These are phyloP conservation scores for Macrobrachium rosenbergii DNA, from an alignment of 1,140 invertebrate genomes.

Conservation along the genomic window DNA sequence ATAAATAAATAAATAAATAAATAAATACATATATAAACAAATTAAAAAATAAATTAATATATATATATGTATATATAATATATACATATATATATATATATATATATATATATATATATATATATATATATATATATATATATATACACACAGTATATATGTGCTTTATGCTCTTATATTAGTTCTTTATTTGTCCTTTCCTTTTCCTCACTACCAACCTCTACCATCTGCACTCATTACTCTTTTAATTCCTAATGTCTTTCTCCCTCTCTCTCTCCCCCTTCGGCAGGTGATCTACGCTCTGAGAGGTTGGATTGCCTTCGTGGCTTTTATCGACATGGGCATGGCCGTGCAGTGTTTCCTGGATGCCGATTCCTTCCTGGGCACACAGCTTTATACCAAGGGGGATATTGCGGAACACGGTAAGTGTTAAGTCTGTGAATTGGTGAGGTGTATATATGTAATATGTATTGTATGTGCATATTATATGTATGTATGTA, in stretches of 20 bases:
- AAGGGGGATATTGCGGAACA: conserved; percentile 46
- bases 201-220: neutral
- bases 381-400: conserved; percentile 48
- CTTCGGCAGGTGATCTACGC: conserved; percentile 53
- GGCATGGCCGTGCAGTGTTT: conserved; percentile 56
- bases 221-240: neutral
- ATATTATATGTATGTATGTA: neutral
- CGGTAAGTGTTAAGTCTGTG: conserved; percentile 22
- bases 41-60: too few relatives aligned
- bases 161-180: too few relatives aligned
- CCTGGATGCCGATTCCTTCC: conserved; percentile 55
- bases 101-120: too few relatives aligned
- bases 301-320: conserved; percentile 55
- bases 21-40: too few relatives aligned
- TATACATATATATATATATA: too few relatives aligned
- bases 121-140: too few relatives aligned
- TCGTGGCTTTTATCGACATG: conserved; percentile 55
- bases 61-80: too few relatives aligned
- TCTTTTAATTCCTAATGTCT: neutral
- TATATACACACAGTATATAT: too few relatives aligned
- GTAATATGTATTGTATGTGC: neutral
- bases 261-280: neutral
- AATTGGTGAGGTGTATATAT: neutral
- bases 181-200: neutral
- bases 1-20: too few relatives aligned